These are phyloP conservation scores for Tapirus terrestris DNA, from an alignment of 2,113 vertebrate species.

Conservation along the genomic window DNA sequence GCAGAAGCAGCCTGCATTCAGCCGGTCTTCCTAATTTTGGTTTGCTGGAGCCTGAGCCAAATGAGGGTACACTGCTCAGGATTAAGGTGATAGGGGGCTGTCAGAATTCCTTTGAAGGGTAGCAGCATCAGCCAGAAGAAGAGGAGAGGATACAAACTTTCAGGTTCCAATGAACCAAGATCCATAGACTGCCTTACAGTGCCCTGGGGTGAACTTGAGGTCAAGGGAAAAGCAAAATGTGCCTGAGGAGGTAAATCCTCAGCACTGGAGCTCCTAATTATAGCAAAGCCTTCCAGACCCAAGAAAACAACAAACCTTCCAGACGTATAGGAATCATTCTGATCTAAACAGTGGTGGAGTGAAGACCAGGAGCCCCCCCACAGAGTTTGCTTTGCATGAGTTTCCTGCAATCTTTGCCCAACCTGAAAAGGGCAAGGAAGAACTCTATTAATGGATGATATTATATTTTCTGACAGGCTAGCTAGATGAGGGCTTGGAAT, in stretches of 20 bases:
- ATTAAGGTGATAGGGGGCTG: neutral
- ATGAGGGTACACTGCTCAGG: neutral
- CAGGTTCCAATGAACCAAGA: neutral
- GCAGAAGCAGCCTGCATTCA: neutral
- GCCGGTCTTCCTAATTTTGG: neutral
- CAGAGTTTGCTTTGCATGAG: neutral
- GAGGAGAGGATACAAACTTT: neutral
- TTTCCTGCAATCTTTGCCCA: neutral
- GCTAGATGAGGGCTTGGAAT: neutral
- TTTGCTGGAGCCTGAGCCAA: neutral
- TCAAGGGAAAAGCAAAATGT: neutral
- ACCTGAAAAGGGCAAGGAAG: neutral
- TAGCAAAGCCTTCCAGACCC: neutral
- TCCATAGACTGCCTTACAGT: neutral
- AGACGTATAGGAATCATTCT: neutral
- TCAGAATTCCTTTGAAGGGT: neutral
- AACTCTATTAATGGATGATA: neutral
- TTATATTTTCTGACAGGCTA: neutral
- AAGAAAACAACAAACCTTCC: neutral
- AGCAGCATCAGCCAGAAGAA: neutral
- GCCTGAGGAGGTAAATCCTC: neutral
- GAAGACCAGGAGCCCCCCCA: neutral
- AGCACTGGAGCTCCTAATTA: neutral
- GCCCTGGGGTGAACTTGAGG: neutral
- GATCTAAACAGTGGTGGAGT: neutral